Conservation (phyloP, 2,113 vertebrate genomes). For the Crocuta crocuta region DNA sequence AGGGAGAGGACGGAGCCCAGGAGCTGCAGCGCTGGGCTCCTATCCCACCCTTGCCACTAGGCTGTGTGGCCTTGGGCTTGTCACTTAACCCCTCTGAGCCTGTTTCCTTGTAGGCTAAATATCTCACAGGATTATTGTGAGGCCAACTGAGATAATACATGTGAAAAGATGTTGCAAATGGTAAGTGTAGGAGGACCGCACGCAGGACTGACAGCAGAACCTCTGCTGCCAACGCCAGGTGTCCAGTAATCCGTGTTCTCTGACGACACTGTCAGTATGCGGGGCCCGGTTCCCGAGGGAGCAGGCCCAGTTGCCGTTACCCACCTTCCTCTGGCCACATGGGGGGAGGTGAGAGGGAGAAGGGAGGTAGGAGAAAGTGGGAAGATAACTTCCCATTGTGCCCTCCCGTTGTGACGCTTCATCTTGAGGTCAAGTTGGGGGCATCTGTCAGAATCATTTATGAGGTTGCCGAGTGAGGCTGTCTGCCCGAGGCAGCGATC, state of each 20-base stretch:
- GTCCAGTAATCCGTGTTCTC: background rate
- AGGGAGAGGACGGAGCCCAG: background rate
- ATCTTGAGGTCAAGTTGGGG: background rate
- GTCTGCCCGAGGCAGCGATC: background rate
- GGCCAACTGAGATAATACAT: background rate
- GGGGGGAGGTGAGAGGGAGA: background rate
- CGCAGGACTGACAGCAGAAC: background rate
- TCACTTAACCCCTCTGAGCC: background rate
- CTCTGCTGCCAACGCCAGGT: background rate
- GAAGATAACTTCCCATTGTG: background rate
- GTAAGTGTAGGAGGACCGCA: background rate
- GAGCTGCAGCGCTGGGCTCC: background rate
- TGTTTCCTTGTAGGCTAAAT: background rate
- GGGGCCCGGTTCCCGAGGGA: background rate
- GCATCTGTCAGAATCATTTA: background rate
- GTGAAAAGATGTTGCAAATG: background rate
- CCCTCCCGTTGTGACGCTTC: background rate
- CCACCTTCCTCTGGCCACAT: too few relatives aligned
- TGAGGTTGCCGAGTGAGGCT: background rate
- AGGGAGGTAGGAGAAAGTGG: background rate
- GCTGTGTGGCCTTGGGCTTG: background rate
- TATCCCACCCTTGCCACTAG: background rate
- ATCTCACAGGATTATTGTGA: background rate
- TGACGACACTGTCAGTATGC: background rate
- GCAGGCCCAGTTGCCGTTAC: background rate